Evolutionary conservation across 1,140 invertebrate species (phyloP).

Genomic region (Phthorimaea operculella): DNA sequence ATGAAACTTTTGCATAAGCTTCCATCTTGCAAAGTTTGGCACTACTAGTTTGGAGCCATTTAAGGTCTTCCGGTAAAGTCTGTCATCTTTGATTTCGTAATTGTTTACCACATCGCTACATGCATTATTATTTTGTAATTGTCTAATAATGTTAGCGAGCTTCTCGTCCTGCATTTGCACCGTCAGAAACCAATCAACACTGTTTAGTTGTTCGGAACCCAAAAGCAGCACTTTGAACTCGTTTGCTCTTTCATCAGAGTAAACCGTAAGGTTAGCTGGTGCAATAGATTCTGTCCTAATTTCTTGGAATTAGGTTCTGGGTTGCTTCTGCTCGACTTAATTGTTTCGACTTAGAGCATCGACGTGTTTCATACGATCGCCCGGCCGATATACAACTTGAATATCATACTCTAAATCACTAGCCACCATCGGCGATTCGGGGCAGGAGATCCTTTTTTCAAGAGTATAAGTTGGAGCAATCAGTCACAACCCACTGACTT

Average conservation of each 20-base stretch:
- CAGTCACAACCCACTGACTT: neutral
- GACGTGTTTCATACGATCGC: conserved; percentile 20
- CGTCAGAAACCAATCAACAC: neutral
- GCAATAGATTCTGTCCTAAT: neutral
- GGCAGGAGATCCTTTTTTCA: neutral
- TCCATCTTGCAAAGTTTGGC: neutral
- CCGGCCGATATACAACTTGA: conserved; percentile 16
- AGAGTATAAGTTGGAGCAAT: neutral
- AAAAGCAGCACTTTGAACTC: neutral
- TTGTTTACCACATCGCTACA: conserved; percentile 19
- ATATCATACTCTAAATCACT: neutral
- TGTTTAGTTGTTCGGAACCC: neutral
- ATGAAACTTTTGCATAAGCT: conserved; percentile 4
- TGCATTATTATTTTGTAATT: neutral
- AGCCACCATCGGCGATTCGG: conserved; percentile 2
- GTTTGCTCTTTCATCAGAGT: neutral
- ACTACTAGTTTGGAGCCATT: neutral
- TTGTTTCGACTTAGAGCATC: conserved; percentile 25
- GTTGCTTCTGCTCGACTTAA: neutral
- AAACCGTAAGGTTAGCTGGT: neutral
- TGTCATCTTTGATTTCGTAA: conserved; percentile 18
- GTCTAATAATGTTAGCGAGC: neutral
- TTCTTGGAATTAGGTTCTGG: neutral
- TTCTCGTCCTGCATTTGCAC: conserved; percentile 1
- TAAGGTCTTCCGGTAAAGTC: neutral